Conservation (phyloP, 2,888 invertebrate species). For the Eupeodes latifasciatus region DNA sequence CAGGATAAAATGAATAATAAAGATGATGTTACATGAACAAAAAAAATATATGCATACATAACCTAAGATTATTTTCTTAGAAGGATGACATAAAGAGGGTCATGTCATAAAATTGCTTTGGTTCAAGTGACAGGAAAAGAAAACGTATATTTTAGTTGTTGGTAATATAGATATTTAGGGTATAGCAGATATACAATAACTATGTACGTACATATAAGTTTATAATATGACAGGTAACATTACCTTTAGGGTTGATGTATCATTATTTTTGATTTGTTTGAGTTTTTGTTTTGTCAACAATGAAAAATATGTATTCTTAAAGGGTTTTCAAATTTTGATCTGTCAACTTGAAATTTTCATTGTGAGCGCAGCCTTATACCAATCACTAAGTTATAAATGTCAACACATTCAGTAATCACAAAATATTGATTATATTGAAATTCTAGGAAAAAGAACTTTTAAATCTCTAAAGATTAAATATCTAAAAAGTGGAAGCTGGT, state of each 20-base stretch:
- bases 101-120: slow-evolving; percentile 38
- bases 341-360: too few species aligned
- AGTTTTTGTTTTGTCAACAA: not conserved
- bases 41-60: not conserved
- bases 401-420: too few species aligned
- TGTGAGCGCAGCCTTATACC: too few species aligned
- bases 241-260: not conserved
- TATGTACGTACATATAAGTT: not conserved
- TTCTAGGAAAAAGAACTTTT: too few species aligned
- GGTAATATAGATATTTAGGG: too few species aligned
- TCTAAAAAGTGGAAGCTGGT: too few species aligned
- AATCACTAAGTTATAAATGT: too few species aligned
- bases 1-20: slow-evolving; percentile 30
- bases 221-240: not conserved
- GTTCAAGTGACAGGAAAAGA: slow-evolving; percentile 43
- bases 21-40: slow-evolving; percentile 21
- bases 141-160: not conserved
- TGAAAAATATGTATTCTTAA: not conserved
- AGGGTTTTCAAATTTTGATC: too few species aligned
- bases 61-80: not conserved
- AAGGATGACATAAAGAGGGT: slow-evolving; percentile 47
- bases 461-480: too few species aligned
- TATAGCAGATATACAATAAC: not conserved
- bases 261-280: not conserved
- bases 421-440: too few species aligned